These are phyloP conservation scores for Fulmarus glacialis DNA, from an alignment of 2,113 vertebrate genomes.

Conservation along the genomic window DNA sequence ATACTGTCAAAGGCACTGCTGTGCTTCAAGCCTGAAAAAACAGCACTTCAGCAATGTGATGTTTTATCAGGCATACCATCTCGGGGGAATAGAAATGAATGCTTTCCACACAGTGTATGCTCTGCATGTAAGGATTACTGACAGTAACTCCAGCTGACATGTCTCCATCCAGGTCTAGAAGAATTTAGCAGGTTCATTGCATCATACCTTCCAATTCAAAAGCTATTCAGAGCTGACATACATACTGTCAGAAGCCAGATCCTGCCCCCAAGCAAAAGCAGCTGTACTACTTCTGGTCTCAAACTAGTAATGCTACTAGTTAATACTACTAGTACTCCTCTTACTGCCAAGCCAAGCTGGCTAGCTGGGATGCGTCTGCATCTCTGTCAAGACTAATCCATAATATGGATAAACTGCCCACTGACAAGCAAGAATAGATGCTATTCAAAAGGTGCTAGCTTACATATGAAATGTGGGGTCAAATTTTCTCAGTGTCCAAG, in stretches of 20 bases:
- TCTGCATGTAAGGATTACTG: not conserved
- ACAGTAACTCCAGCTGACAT: conserved; percentile 6
- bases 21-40: not conserved
- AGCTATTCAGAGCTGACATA: not conserved
- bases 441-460: not conserved
- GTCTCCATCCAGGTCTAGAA: not conserved
- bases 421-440: not conserved
- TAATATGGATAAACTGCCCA: not conserved
- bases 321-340: not conserved
- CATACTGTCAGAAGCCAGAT: not conserved
- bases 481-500: not conserved
- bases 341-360: not conserved
- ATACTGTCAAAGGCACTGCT: not conserved
- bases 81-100: not conserved
- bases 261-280: not conserved
- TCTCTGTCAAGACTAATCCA: not conserved
- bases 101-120: not conserved
- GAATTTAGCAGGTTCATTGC: not conserved
- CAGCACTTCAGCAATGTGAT: not conserved
- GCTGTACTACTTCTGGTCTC: not conserved
- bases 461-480: not conserved
- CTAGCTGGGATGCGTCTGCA: not conserved
- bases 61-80: not conserved
- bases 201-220: not conserved
- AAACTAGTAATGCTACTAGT: not conserved